Base-by-base conservation (phyloP, 2,797 vertebrate genomes). In the Pagetopsis macropterus region DNA sequence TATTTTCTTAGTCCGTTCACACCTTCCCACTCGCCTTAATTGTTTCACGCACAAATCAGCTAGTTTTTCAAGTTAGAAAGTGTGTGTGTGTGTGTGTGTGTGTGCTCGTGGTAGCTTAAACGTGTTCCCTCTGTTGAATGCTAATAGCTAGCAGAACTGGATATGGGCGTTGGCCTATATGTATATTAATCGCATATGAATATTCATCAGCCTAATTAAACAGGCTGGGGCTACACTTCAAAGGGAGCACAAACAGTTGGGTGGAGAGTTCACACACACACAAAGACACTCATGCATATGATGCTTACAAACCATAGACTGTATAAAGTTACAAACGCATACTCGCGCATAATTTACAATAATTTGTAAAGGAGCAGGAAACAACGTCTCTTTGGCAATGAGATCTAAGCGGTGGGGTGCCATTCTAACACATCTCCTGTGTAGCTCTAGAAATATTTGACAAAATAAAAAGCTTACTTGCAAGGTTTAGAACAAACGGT, bases 181-280 rank as follows among this genome's bases (percentile, higher is more conserved):
- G 71, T 84, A 84, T 85, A 21, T 21, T 21, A 84, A 90, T 81
- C 54, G 70, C 67, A 79, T 55, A 83, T 93, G 86, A 92, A 93
- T 93, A 93, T 93, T 93, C 90, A 94, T 64, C 71, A 86, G 73
- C 75, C 87, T 87, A 78, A 89, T 93, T 89, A 91, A 89, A 90
- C 76, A 81, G 79, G 77, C 79, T 71, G 75, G 72, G 75, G 75
- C 55, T 58, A 43, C 10, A 45, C 85, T 88, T 91, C 86, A 91
- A 91, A 94, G 81, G 59, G 60, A 84, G 66, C 43, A 59, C 58
- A 86, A 91, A 86, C 85, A 79, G 70, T 81, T 68, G 80, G 83
- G 80, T 61, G 84, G 77, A 73, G 79, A 82, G 76, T 77, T 83
- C 65, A 79, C 65, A 58, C 70, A 60, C 68, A 64, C 48, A 78